Evolutionary conservation across 1,140 invertebrate species (phyloP).

Genomic region (Aethina tumida): DNA sequence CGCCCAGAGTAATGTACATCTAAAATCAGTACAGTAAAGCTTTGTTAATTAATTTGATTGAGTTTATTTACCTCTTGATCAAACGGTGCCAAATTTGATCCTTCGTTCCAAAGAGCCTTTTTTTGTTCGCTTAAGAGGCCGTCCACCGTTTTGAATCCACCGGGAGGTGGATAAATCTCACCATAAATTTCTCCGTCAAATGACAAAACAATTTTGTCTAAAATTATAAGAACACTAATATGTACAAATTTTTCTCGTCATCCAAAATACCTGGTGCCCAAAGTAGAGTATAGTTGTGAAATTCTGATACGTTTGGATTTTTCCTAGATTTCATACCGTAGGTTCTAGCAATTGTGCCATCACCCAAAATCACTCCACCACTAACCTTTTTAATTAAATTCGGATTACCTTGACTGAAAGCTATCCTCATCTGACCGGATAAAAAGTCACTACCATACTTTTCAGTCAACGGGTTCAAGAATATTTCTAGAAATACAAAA

Average conservation of each 20-base stretch:
- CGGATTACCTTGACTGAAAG: constrained; percentile 36
- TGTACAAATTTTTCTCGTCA: constrained; percentile 5
- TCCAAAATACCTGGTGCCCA: constrained; percentile 45
- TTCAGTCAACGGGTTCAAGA: constrained; percentile 41
- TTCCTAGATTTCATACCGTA: constrained; percentile 35
- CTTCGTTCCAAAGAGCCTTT: constrained; percentile 30
- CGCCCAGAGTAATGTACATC: constrained; percentile 63
- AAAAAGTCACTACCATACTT: constrained; percentile 41
- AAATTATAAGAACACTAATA: constrained; percentile 9
- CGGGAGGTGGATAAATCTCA: constrained; percentile 28
- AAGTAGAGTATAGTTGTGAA: constrained; percentile 45
- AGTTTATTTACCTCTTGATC: constrained; percentile 66
- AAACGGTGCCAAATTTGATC: constrained; percentile 52
- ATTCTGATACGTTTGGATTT: constrained; percentile 43
- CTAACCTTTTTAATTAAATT: constrained; percentile 27
- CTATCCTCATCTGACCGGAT: constrained; percentile 37
- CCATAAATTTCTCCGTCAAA: constrained; percentile 45
- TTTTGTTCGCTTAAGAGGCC: constrained; percentile 22
- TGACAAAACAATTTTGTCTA: constrained; percentile 25
- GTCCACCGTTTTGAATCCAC: constrained; percentile 19
- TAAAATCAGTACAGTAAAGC: no score
- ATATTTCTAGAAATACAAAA: constrained; percentile 40
- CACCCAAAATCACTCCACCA: constrained; percentile 32
- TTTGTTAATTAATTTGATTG: no score
- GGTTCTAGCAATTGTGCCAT: constrained; percentile 28